phyloP scores from a whole-genome alignment of 2,888 invertebrate species.

The Galeopsomyia nigrocyanea region DNA sequence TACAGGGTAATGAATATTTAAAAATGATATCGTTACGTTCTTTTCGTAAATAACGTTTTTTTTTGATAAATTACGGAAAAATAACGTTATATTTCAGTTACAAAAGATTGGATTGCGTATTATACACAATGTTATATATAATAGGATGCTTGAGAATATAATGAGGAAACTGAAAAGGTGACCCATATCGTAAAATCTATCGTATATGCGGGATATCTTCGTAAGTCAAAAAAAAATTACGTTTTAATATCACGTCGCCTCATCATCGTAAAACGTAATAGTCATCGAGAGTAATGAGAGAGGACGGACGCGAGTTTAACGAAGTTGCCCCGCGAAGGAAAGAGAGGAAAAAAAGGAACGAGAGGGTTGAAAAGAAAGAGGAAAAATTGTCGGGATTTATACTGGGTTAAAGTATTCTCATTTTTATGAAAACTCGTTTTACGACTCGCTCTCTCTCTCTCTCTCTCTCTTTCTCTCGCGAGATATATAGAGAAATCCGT shows the following conservation, averaged over 20 bases:
- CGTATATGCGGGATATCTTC: neutral
- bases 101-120: too few species aligned
- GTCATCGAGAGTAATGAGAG: slow-evolving; percentile 17
- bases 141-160: neutral
- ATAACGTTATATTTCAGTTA: too few species aligned
- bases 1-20: too few species aligned
- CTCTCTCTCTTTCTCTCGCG: neutral
- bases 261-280: slow-evolving; percentile 2
- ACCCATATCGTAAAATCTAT: too few species aligned
- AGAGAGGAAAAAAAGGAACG: neutral
- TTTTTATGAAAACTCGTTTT: slow-evolving; percentile 19
- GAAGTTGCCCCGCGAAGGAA: neutral
- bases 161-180: neutral
- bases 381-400: slow-evolving; percentile 13
- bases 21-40: too few species aligned
- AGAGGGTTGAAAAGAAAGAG: neutral
- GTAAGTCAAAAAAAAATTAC: slow-evolving; percentile 21
- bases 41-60: too few species aligned
- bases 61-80: too few species aligned
- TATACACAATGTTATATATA: too few species aligned
- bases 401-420: slow-evolving; percentile 28
- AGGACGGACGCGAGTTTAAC: slow-evolving; percentile 19
- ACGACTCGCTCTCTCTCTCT: neutral
- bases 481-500: slow-evolving; percentile 27
- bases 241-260: slow-evolving; percentile 10